Base-by-base conservation (phyloP, 2,888 invertebrate species). In the Helicoverpa assulta region DNA sequence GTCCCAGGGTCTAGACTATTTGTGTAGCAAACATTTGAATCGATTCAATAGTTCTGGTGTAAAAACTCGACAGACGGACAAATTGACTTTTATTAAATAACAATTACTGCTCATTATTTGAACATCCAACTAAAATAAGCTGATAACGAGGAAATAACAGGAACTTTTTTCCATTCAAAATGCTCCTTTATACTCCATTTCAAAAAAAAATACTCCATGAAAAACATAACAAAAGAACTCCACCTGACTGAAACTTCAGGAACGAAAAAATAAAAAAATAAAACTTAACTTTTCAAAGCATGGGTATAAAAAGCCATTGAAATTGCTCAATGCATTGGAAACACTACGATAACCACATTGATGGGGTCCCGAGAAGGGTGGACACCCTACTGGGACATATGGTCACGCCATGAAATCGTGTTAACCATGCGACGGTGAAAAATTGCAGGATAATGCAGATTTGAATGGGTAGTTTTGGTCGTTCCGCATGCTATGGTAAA, bases 281-380 rank as follows among this genome's bases (percentile, higher is more conserved):
- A 26, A 52, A 77, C 67, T 70, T 65, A 50, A 29, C 43, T 65
- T 62, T 82, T 77, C 65, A 78, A 83, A 83, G 65, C 61, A 56
- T 55, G 53, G 21, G 63, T 76, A 80, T 80, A 79, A 79, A 82
- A 85, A 78, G 67, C 78, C 68, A 75, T 66, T 80, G 78, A 68
- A 80, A 86, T 88, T 88, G 88, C 70, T 81, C 85, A 87, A 86
- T 85, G 86, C 85, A 86, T 85, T 77, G 86, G 83, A 85, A 87
- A 81, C 72, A 69, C 79, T 80, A 53, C 70, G 78, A 84, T 86
- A 85, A 87, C 84, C 84, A 53, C 81, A 77, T 56, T 53, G 70
- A 78, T 71, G 70, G 76, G 73, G 62, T 66, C 26, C 26, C 21
- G 62, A 66, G 68, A 19, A 68, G 81, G 86, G 80, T 77, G 81